phyloP scores from a whole-genome alignment of 2,113 vertebrate genomes.

The Stigmatopora argus region DNA sequence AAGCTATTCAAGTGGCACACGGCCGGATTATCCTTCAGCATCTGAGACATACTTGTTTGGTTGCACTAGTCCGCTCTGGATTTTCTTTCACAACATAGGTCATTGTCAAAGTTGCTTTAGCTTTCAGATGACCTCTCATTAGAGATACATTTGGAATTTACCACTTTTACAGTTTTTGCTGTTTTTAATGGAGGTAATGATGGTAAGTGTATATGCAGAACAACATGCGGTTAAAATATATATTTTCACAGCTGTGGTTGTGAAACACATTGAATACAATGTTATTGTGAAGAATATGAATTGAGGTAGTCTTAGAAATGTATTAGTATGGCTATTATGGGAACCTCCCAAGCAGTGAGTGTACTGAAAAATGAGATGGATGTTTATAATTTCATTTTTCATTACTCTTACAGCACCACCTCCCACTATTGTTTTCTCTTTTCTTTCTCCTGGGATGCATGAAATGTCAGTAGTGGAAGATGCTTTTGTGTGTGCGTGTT shows the following conservation, averaged over 20 bases:
- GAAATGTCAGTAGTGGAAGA: background rate
- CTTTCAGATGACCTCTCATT: background rate
- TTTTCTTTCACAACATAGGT: slow-evolving; percentile 40
- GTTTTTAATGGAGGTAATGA: slow-evolving; percentile 40
- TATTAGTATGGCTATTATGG: background rate
- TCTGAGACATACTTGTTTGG: slow-evolving; percentile 56
- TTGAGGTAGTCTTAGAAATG: background rate
- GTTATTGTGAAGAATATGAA: background rate
- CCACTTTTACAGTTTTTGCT: slow-evolving; percentile 15
- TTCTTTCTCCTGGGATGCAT: slow-evolving; percentile 8
- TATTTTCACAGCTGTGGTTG: slow-evolving; percentile 3
- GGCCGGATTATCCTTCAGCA: slow-evolving; percentile 70
- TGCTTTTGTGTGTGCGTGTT: background rate
- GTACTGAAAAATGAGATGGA: slow-evolving; percentile 22
- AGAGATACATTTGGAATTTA: slow-evolving; percentile 20
- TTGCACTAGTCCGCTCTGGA: slow-evolving; percentile 45
- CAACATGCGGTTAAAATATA: background rate
- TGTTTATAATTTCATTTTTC: slow-evolving; percentile 26
- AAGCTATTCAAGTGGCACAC: slow-evolving; percentile 69
- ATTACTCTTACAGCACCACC: slow-evolving; percentile 7
- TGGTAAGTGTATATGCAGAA: slow-evolving; percentile 44
- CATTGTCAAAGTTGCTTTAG: slow-evolving; percentile 18
- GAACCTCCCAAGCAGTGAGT: background rate
- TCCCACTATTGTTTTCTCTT: background rate
- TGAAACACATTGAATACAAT: background rate